Percentiles rank a stretch among this genome's conserved stretches.
Evolutionary conservation across 1,140 invertebrate genomes (phyloP).

Genomic region (Philopotamus ludificatus): DNA sequence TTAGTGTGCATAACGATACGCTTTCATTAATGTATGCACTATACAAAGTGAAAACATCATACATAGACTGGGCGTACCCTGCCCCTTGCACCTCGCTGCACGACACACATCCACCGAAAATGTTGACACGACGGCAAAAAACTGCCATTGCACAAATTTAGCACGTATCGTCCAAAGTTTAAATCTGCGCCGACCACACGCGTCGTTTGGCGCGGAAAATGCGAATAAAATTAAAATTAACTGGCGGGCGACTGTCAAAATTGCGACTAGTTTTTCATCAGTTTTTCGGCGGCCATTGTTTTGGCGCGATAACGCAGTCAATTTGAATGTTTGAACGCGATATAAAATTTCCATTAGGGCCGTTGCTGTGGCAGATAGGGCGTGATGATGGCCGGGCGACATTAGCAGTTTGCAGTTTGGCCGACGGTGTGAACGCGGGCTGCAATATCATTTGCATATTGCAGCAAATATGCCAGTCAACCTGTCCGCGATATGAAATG

Average conservation of each 20-base stretch:
- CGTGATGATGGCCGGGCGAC: constrained; percentile 13
- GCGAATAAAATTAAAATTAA: no score
- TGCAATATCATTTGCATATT: constrained; percentile 27
- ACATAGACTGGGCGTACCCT: no score
- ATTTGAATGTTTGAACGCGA: background rate
- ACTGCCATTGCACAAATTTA: no score
- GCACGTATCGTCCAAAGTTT: no score
- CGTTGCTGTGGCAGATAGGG: background rate
- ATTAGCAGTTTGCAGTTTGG: constrained; percentile 1
- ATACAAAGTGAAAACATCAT: no score
- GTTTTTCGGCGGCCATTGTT: background rate
- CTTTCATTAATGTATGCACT: no score
- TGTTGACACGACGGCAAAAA: no score
- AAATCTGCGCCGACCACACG: no score
- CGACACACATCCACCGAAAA: no score
- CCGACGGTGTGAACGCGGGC: background rate
- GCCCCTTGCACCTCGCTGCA: no score
- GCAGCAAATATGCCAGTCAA: constrained; percentile 29
- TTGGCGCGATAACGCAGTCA: background rate
- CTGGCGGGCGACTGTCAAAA: background rate
- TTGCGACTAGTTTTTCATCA: background rate
- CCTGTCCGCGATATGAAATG: constrained; percentile 22
- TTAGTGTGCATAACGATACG: no score
- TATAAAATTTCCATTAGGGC: constrained; percentile 3
- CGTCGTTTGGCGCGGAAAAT: no score